phyloP scores from a whole-genome alignment of 1,140 invertebrate genomes.

The Macrobrachium rosenbergii region DNA sequence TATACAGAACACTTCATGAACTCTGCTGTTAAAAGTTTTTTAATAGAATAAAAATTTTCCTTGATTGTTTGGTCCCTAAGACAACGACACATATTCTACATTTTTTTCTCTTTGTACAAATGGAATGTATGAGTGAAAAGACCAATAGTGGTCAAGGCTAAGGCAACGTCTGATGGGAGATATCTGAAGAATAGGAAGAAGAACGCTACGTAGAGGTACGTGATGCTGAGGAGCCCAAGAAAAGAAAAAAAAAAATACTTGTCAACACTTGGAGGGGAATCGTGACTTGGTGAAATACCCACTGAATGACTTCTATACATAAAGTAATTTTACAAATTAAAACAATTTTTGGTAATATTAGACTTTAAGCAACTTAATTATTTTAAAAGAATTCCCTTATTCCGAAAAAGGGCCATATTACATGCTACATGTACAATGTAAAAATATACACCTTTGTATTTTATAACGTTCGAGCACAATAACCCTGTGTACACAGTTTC shows the following conservation, averaged over 20 bases:
- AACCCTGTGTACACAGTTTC: background rate
- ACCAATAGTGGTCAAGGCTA: conserved; percentile 20
- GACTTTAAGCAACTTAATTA: no score
- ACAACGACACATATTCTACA: background rate
- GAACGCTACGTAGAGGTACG: conserved; percentile 26
- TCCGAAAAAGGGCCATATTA: no score
- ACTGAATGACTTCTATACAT: no score
- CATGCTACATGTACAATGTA: no score
- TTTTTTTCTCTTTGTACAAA: background rate
- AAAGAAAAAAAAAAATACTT: background rate
- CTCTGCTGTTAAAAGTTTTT: conserved; percentile 47
- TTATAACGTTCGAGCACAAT: no score
- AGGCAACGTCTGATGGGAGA: conserved; percentile 21
- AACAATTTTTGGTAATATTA: no score
- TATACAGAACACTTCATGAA: conserved; percentile 19
- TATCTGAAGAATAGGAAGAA: conserved; percentile 47
- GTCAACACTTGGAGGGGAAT: background rate
- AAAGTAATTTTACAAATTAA: no score
- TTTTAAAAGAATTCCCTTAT: no score
- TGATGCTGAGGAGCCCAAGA: conserved; percentile 18
- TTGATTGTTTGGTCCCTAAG: background rate
- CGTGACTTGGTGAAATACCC: no score
- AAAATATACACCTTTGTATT: no score
- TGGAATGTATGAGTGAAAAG: background rate
- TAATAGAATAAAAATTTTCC: background rate